phyloP scores from a whole-genome alignment of 2,888 invertebrate genomes.

The Cremastinae sp. region DNA sequence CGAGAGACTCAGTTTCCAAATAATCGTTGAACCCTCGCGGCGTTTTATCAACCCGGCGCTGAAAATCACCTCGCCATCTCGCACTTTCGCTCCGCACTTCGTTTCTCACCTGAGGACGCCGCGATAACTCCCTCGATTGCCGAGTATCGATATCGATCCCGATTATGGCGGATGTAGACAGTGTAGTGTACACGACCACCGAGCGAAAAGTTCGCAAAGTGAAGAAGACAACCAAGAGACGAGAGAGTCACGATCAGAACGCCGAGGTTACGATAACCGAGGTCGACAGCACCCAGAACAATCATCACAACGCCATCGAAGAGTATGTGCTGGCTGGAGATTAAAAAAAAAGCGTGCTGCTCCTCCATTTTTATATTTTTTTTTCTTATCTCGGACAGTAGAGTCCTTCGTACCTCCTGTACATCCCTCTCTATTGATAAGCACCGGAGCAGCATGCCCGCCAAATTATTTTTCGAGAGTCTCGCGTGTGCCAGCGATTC shows the following conservation, averaged over 20 bases:
- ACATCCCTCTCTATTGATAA: constrained; percentile 7
- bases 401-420: neutral
- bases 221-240: constrained; percentile 92
- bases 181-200: constrained; percentile 92
- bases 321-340: constrained; percentile 90
- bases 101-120: constrained; percentile 30
- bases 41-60: neutral
- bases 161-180: constrained; percentile 94
- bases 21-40: neutral
- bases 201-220: constrained; percentile 94
- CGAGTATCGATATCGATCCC: constrained; percentile 55
- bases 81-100: neutral
- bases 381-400: constrained; percentile 13
- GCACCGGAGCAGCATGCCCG: constrained; percentile 42
- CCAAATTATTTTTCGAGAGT: constrained; percentile 27
- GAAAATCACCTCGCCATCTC: neutral
- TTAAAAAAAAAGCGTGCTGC: constrained; percentile 55
- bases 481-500: constrained; percentile 43
- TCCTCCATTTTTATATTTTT: constrained; percentile 36
- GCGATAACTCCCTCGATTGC: constrained; percentile 36
- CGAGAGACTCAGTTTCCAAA: constrained; percentile 21
- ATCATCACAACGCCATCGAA: constrained; percentile 86
- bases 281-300: constrained; percentile 86
- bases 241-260: constrained; percentile 87
- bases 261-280: constrained; percentile 91